Evolutionary conservation across 2,113 vertebrate genomes (phyloP).

Genomic region (Conger conger): DNA sequence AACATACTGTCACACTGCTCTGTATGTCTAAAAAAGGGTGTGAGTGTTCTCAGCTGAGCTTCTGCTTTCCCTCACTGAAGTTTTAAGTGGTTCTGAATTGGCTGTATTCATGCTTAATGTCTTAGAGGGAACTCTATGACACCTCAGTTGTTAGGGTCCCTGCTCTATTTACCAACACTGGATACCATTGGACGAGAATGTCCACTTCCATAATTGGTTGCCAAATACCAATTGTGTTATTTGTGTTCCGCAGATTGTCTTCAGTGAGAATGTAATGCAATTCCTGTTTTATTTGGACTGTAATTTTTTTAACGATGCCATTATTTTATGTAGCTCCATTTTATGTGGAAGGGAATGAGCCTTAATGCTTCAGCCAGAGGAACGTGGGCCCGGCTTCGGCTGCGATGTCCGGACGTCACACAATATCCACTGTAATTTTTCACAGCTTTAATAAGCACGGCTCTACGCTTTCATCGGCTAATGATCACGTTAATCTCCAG

Average conservation of each 20-base stretch:
- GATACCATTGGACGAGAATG: neutral
- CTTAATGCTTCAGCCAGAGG: neutral
- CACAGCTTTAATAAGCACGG: slow-evolving; percentile 24
- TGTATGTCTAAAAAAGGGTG: neutral
- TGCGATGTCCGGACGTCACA: slow-evolving; percentile 21
- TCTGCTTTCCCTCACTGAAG: neutral
- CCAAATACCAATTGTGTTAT: neutral
- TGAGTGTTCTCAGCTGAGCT: neutral
- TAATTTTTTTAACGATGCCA: neutral
- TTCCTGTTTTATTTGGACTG: neutral
- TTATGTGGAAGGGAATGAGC: neutral
- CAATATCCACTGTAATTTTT: slow-evolving; percentile 9
- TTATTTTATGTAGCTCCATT: neutral
- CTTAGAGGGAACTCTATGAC: neutral
- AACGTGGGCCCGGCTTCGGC: slow-evolving; percentile 9
- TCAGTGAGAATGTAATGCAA: neutral
- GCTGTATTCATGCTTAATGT: neutral
- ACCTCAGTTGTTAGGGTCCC: neutral
- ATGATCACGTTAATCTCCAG: slow-evolving; percentile 45
- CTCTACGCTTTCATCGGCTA: slow-evolving; percentile 24
- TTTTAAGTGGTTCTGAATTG: neutral
- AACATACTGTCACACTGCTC: neutral
- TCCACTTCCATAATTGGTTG: neutral
- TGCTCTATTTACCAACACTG: neutral
- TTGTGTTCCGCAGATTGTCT: neutral